Base-by-base conservation (phyloP, 2,797 vertebrate species). In the Eulemur coronatus region DNA sequence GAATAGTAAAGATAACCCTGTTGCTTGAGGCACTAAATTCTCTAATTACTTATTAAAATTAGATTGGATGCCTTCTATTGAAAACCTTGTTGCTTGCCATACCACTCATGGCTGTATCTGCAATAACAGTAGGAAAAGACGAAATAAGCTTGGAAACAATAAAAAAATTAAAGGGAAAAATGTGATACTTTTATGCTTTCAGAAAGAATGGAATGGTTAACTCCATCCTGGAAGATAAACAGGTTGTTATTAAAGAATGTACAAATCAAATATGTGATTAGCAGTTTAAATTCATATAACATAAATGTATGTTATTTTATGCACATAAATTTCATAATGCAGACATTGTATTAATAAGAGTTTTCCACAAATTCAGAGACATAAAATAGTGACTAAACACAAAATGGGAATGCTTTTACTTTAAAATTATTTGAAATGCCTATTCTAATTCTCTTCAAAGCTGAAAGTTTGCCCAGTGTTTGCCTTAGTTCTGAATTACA, bases 11-110 rank as follows among this genome's bases (percentile, higher is more conserved):
- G 5, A 22, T 89, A 33, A 6, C 1, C 13, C 94, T 97, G 69
- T 33, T 95, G 26, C 97, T 94, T 52, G 91, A 97, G 89, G 55
- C 0, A 80, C 43, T 33, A 61, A 94, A 94, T 96, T 72, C 18
- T 89, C 9, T 97, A 92, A 97, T 97, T 95, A 97, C 79, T 26
- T 91, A 79, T 89, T 96, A 95, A 89, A 89, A n/a, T 43, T 93
- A 38, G 55, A 94, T 43, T 55, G 55, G 35, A 81, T 78, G 3
- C 43, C 93, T 35, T 91, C 95, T 92, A 82, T 59, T 94, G 94
- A 84, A 94, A 61, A 82, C 46, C 30, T 91, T 65, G 82, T 63
- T 9, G 70, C 76, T 97, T 97, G 0, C 48, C 30, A 89, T 24
- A 57, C 9, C 55, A 33, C 0, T 96, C 78, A 97, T 97, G 88